Percentiles rank a stretch among this genome's conserved stretches.
phyloP scores from a whole-genome alignment of 2,888 invertebrate species.

The Urechis unicinctus region DNA sequence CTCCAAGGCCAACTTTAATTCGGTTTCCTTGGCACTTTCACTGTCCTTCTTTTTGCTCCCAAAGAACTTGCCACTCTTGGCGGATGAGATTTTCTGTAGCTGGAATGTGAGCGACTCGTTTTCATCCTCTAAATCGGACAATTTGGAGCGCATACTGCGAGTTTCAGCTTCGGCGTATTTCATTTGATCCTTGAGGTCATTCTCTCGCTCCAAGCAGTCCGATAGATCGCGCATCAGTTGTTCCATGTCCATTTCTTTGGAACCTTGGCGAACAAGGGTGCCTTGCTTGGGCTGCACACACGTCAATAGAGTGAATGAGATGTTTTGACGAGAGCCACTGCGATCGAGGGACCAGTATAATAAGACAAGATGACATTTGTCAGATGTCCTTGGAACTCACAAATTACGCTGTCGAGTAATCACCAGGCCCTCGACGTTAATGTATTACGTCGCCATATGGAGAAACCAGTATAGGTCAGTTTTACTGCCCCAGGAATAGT shows the following conservation, averaged over 20 bases:
- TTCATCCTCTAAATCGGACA: conserved; percentile 89
- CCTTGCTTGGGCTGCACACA: conserved; percentile 22
- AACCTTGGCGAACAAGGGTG: conserved; percentile 27
- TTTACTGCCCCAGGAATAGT: no score
- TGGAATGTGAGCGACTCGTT: conserved; percentile 92
- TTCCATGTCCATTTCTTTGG: conserved; percentile 36
- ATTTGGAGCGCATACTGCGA: conserved; percentile 68
- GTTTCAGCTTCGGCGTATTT: conserved; percentile 85
- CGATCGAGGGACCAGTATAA: background rate
- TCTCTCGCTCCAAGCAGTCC: conserved; percentile 87
- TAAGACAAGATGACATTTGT: no score
- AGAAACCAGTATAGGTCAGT: no score
- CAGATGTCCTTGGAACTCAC: no score
- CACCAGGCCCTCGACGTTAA: no score
- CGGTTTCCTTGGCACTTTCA: conserved; percentile 55
- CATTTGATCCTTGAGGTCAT: conserved; percentile 85
- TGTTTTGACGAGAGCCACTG: no score
- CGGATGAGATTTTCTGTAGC: conserved; percentile 83
- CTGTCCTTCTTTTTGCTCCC: conserved; percentile 54
- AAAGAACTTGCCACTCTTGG: conserved; percentile 19
- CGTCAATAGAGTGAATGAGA: no score
- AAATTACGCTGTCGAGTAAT: no score
- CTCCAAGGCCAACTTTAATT: conserved; percentile 76
- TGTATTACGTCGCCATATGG: no score
- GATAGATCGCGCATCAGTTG: conserved; percentile 79